Evolutionary conservation across 2,797 vertebrate species (phyloP).

Genomic region (Clamator glandarius): DNA sequence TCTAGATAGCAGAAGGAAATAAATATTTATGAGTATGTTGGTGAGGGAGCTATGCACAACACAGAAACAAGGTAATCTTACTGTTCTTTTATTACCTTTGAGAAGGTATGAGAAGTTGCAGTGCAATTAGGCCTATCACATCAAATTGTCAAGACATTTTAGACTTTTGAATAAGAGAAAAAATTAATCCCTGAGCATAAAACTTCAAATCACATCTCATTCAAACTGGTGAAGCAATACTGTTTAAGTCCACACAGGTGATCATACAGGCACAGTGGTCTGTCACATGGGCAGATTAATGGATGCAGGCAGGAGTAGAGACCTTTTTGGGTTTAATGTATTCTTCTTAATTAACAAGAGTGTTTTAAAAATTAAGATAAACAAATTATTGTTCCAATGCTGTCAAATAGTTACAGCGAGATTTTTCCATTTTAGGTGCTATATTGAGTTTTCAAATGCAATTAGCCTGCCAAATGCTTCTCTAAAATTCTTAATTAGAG

Average conservation of each 20-base stretch:
- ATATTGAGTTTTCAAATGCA: neutral
- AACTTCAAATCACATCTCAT: neutral
- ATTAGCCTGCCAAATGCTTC: neutral
- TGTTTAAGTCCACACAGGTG: neutral
- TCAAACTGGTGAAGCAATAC: neutral
- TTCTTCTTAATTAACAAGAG: neutral
- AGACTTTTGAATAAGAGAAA: neutral
- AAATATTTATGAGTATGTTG: neutral
- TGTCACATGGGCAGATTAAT: neutral
- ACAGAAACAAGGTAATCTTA: neutral
- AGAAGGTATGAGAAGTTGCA: neutral
- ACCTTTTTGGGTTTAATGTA: neutral
- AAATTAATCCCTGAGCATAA: neutral
- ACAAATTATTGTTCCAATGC: neutral
- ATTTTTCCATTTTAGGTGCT: constrained; percentile 9
- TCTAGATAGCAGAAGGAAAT: neutral
- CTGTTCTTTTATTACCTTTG: neutral
- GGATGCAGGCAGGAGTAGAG: neutral
- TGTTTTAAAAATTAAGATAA: neutral
- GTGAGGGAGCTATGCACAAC: neutral
- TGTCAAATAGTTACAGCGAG: neutral
- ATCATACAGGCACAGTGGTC: neutral
- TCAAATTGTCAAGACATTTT: neutral
- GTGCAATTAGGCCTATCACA: neutral
- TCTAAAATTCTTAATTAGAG: neutral